Conservation (phyloP, 1,140 invertebrate genomes). For the Tetraneura akinire region DNA sequence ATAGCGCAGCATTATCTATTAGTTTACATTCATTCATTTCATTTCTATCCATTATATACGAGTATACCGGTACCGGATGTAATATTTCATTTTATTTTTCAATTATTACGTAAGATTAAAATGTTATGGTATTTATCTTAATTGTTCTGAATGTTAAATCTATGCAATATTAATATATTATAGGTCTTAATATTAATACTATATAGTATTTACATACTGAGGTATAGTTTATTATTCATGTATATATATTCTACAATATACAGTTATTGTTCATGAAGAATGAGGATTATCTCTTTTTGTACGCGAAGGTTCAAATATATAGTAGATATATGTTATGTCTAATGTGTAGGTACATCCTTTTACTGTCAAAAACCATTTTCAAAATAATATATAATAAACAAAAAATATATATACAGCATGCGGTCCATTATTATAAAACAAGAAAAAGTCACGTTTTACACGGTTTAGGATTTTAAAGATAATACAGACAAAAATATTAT, state of each 20-base stretch:
- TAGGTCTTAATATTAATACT: too few relatives aligned
- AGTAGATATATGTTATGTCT: too few relatives aligned
- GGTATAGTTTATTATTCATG: too few relatives aligned
- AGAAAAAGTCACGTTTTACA: conserved; percentile 42
- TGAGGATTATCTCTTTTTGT: conserved; percentile 32
- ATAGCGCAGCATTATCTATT: too few relatives aligned
- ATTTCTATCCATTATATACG: too few relatives aligned
- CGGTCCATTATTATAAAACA: conserved; percentile 27
- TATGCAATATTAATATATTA: background rate
- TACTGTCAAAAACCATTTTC: conserved; percentile 12
- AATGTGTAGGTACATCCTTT: conserved; percentile 23
- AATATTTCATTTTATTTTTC: background rate
- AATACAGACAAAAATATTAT: background rate
- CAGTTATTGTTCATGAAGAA: conserved; percentile 34
- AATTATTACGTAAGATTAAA: background rate
- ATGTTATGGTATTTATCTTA: background rate
- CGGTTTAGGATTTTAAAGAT: background rate
- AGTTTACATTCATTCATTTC: too few relatives aligned
- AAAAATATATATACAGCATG: conserved; percentile 32
- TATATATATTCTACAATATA: background rate
- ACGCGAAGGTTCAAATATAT: too few relatives aligned
- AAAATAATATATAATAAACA: conserved; percentile 30
- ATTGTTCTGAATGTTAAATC: background rate
- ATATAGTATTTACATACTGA: too few relatives aligned
- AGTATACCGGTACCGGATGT: background rate